These are phyloP conservation scores for Columbina picui DNA, from an alignment of 2,113 vertebrate genomes.

Conservation along the genomic window DNA sequence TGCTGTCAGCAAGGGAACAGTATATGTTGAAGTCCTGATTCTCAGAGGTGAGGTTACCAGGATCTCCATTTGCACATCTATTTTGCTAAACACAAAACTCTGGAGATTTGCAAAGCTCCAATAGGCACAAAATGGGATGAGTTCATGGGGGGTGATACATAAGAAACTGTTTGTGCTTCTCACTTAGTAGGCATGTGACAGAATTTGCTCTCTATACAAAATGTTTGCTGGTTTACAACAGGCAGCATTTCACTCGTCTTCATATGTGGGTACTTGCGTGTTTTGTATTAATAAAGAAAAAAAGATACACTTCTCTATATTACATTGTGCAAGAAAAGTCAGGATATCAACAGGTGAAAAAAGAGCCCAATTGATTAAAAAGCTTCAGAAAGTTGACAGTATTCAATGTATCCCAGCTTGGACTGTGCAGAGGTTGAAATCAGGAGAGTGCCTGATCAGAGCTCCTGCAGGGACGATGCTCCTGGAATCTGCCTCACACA, in stretches of 20 bases:
- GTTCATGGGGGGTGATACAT: not conserved
- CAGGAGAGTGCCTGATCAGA: not conserved
- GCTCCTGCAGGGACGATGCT: not conserved
- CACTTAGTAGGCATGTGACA: not conserved
- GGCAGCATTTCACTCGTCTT: not conserved
- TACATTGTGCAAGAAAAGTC: not conserved
- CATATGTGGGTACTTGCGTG: not conserved
- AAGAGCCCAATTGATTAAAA: not conserved
- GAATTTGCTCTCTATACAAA: not conserved
- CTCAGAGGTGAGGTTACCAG: not conserved
- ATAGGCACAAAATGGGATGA: not conserved
- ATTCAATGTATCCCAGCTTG: not conserved
- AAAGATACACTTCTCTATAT: not conserved
- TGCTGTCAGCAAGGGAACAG: constrained; percentile 40
- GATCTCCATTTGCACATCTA: constrained; percentile 46
- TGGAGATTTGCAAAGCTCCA: not conserved
- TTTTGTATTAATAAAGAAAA: not conserved
- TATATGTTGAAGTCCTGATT: not conserved
- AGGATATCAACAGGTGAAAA: not conserved
- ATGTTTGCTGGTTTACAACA: not conserved
- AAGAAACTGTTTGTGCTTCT: not conserved
- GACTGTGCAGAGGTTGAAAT: not conserved
- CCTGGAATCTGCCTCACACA: not conserved
- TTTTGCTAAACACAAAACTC: constrained; percentile 32
- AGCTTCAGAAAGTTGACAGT: not conserved